Base-by-base conservation (phyloP, 2,113 vertebrate species). In the human region DNA sequence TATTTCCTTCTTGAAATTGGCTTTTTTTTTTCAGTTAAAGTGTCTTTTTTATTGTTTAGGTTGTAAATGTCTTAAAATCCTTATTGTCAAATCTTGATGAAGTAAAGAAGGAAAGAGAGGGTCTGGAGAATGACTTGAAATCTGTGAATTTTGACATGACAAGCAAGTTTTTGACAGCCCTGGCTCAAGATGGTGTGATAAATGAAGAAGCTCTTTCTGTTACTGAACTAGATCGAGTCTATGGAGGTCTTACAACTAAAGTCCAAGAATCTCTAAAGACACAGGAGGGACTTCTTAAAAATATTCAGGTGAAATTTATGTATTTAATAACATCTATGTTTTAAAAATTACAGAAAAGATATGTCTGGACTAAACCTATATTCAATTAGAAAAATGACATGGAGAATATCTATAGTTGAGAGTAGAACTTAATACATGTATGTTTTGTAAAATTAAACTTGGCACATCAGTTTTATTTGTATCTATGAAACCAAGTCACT, bases 81-180 rank as follows among this genome's bases (percentile, higher is more conserved):
- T 99, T 99, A 97, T 98, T 99, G 48, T 52, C 98, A 93, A 98
- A 96, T 98, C 98, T 99, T 98, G 99, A 99, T 52, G 99, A 99
- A 90, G 97, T 99, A 43, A 99, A 99, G 98, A 99, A 98, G 94
- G 99, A 99, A 97, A 99, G 99, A 97, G 99, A 99, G 90, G 97
- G 98, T 66, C 92, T 99, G 93, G 99, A 99, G 98, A 99, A 98
- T 80, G 99, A 99, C 95, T 97, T 99, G 97, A 99, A 99, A 97
- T 98, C 98, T 0, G 99, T 99, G 59, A 99, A 99, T 97, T 99
- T 99, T 98, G 99, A 99, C 97, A 99, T 99, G 99, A 99, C 99
- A 1, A 97, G 98, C 96, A 98, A 99, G 98, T 99, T 99, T 98
- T 98, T 99, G 98, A 99, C 98, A 3, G 99, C 99, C 4, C 98